Evolutionary conservation across 92 coral and sea anemone genomes (phyloP).

Genomic region (Epizoanthus ramosus): DNA sequence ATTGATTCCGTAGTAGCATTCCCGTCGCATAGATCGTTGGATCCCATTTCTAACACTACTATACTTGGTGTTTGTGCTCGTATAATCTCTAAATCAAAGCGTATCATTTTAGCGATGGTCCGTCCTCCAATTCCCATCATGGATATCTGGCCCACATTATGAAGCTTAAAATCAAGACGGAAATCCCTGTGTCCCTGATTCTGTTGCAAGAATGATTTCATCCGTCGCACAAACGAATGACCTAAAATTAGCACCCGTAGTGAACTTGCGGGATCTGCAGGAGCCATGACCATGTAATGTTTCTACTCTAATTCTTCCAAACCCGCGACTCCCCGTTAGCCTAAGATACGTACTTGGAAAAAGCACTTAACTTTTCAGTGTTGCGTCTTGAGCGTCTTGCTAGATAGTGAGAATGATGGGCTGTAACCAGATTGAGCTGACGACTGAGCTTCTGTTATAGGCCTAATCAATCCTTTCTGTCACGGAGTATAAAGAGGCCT

Average conservation of each 20-base stretch:
- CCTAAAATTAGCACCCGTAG: background rate
- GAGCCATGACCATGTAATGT: too few relatives aligned
- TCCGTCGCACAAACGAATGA: background rate
- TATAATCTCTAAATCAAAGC: background rate
- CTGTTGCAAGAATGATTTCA: background rate
- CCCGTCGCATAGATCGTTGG: background rate
- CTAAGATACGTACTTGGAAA: too few relatives aligned
- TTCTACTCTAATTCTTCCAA: too few relatives aligned
- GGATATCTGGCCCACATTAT: background rate
- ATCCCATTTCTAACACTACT: background rate
- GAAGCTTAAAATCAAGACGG: background rate
- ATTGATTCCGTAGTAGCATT: background rate
- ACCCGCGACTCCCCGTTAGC: too few relatives aligned
- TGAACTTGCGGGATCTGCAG: background rate
- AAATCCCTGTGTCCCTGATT: background rate
- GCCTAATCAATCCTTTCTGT: too few relatives aligned
- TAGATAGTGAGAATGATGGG: too few relatives aligned
- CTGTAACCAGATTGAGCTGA: too few relatives aligned
- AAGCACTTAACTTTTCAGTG: too few relatives aligned
- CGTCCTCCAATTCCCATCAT: background rate
- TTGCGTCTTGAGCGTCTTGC: too few relatives aligned
- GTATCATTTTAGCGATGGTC: background rate
- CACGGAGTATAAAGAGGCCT: too few relatives aligned
- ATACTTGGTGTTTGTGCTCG: background rate
- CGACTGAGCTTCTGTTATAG: too few relatives aligned